A percentile compares a stretch with the other conserved stretches of the same genome.
Evolutionary conservation across 2,113 vertebrate species (phyloP).

Genomic region (Aleadryas rufinucha): DNA sequence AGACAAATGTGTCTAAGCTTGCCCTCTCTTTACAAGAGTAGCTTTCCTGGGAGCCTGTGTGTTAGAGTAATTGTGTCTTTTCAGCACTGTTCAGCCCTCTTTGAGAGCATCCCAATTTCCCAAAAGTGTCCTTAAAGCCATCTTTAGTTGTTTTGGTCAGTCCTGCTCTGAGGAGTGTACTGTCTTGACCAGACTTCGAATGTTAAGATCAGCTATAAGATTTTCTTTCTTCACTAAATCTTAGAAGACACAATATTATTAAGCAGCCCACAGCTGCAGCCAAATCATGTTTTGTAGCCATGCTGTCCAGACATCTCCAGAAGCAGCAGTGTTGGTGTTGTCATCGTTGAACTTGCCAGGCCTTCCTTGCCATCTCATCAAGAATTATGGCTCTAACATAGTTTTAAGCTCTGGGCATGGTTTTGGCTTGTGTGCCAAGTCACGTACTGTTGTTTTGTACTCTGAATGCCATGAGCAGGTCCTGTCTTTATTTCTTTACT

Average conservation of each 20-base stretch:
- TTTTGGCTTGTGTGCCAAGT: neutral
- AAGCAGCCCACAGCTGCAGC: neutral
- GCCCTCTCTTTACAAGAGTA: neutral
- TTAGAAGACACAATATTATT: neutral
- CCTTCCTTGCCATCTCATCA: neutral
- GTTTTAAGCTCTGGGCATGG: neutral
- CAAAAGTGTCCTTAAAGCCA: neutral
- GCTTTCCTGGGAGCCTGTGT: neutral
- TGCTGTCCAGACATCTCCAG: neutral
- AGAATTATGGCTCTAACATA: neutral
- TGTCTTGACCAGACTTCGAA: neutral
- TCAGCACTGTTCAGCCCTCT: neutral
- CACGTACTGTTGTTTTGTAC: neutral
- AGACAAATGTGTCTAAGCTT: neutral
- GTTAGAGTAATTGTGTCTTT: neutral
- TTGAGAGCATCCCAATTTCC: neutral
- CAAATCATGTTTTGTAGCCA: neutral
- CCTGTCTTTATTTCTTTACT: neutral
- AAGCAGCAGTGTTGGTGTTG: neutral
- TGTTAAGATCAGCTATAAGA: neutral
- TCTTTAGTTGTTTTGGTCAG: neutral
- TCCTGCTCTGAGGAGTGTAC: neutral
- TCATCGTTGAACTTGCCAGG: neutral
- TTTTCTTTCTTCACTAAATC: neutral
- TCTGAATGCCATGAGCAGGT: neutral